phyloP scores from a whole-genome alignment of 2,113 vertebrate genomes.

The Spea bombifrons region DNA sequence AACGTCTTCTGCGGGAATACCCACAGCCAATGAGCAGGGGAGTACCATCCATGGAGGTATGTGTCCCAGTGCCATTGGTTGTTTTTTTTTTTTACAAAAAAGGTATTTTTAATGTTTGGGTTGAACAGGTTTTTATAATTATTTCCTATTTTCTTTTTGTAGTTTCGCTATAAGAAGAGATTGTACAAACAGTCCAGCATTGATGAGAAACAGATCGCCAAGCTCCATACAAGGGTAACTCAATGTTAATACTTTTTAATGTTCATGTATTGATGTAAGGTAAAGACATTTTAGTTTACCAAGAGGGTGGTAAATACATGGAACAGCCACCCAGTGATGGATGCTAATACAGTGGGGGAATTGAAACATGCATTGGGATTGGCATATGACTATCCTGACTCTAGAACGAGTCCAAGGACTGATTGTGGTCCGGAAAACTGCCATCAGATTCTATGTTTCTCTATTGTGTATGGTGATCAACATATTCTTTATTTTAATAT shows the following conservation, averaged over 20 bases:
- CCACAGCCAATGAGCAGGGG: constrained; percentile 80
- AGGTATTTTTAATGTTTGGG: not conserved
- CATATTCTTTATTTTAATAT: not conserved
- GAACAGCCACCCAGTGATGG: too few relatives aligned
- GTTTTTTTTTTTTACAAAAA: not conserved
- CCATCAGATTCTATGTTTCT: too few relatives aligned
- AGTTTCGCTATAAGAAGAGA: constrained; percentile 79
- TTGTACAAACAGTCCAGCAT: constrained; percentile 68
- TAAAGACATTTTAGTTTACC: too few relatives aligned
- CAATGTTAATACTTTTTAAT: too few relatives aligned
- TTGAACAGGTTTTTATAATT: not conserved
- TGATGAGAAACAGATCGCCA: constrained; percentile 76
- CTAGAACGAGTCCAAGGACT: too few relatives aligned
- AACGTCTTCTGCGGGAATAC: constrained; percentile 82
- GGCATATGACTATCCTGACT: too few relatives aligned
- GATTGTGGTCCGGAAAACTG: too few relatives aligned
- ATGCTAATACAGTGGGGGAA: too few relatives aligned
- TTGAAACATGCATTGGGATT: too few relatives aligned
- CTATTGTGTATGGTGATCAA: too few relatives aligned
- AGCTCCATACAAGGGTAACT: constrained; percentile 73
- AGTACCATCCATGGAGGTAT: constrained; percentile 88
- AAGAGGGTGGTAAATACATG: too few relatives aligned
- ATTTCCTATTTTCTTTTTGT: constrained; percentile 34
- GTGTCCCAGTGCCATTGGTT: not conserved
- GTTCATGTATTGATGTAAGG: too few relatives aligned